Base-by-base conservation (phyloP, 2,797 vertebrate species). In the Siniperca undulata region DNA sequence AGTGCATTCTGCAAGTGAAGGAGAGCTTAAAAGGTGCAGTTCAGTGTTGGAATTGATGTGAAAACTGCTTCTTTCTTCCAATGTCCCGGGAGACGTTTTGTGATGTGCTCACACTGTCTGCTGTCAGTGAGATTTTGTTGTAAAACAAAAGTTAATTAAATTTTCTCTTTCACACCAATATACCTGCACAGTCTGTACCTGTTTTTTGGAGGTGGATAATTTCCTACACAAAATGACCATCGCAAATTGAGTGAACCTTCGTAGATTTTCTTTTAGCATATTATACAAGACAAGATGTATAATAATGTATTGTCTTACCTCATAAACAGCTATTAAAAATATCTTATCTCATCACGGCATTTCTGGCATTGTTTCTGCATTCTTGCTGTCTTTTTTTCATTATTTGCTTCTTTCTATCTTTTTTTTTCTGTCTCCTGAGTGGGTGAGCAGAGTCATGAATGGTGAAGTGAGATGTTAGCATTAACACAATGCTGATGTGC, bases 401-500 rank as follows among this genome's bases (percentile, higher is more conserved):
- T 38, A 20, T 46, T 55, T 52, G 12, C 53, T 78, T 22, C 44
- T 30, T 50, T 79, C 0, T 80, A 3, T 56, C 34, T 36, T 46
- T 60, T 64, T 64, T 34, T 55, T 40, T 11, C 14, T 50, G 14
- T 55, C 48, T 74, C 44, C 42, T 79, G 84, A 62, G 72, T 85
- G 77, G 72, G 79, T 80, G 81, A 82, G 72, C 50, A 24, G 69
- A 86, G 61, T 72, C 77, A 66, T 46, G 79, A 27, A 17, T 22
- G 64, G 69, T 62, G 70, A 68, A 83, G 80, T 75, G 84, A 85
- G 83, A 58, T 46, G 77, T 88, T 74, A 70, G 69, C 78, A 48
- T 76, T 62, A 87, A 87, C 73, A 74, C 82, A 69, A 69, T 66
- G 79, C 78, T 91, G 84, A 93, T 91, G 24, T 30, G 70, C 58